Base-by-base conservation (phyloP, 1,140 invertebrate genomes). In the Dermatophagoides farinae region DNA sequence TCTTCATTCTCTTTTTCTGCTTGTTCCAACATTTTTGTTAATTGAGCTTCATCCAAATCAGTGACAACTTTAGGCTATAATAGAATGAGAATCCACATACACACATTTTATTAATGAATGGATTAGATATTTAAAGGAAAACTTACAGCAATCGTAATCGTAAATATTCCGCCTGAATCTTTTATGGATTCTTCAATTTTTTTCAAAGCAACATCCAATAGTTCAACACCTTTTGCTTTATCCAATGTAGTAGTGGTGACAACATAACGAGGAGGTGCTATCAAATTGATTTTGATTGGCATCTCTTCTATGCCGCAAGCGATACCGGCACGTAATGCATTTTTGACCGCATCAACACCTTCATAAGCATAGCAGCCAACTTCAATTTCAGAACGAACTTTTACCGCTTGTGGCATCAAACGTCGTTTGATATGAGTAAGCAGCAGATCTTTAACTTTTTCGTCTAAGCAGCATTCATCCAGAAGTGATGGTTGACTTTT, bases 221-320 rank as follows among this genome's bases (percentile, higher is more conserved):
- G 81, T 73, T 84, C 85, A 43, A 97, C 74, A 9, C 93, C 93
- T 68, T 96, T 90, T 61, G 82, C 78, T 71, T 92, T 87, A 71
- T 99, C 95, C 43, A 96, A 85, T 5, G 93, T 97, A 38, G 90
- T 88, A 46, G 93, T 97, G 12, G 93, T 98, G 79, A 98, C 92
- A 53, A 98, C 91, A 78, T 96, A 99, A 64, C 93, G 75, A 44
- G 96, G 96, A 47, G 96, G 93, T 41, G 96, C 95, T 71, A 99
- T 97, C 53, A 99, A 75, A 76, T 98, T 98, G 67, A 99, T 99
- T 75, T 95, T 96, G 64, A 98, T 92, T 9, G 89, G 89, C 74
- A 97, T 80, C 64, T 90, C 86, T 67, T 86, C 83, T 9, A 87
- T 93, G 5, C 91, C 93, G 43, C 89, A 77, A 53, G 84, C 82